Evolutionary conservation across 2,797 vertebrate species (phyloP), one percentile per base, ranked within the genome.

Genomic region (Thripadectes ignobilis): DNA sequence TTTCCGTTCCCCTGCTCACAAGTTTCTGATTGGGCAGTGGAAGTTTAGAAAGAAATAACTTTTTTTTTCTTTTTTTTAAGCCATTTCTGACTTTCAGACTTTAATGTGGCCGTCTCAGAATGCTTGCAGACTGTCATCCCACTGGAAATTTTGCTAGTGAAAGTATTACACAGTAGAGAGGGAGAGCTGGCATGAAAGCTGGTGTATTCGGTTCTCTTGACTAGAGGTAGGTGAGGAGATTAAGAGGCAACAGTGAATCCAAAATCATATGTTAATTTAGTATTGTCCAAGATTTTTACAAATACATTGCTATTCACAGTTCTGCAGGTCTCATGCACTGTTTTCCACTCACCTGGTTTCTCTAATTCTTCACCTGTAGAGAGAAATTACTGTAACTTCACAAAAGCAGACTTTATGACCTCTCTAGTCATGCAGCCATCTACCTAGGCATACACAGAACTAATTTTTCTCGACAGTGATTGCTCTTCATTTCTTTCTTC

Each of bases 11-110:
- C 91, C 68, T 85, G 48, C 79, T 94, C 66, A 88, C 88, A 86
- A 91, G 94, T 96, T 97, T 97, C 90, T 97, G 93, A 96, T 96
- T 95, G 96, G 97, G 74, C 82, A 92, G 62, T 36, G 48, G 63
- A 96, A 96, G 89, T 94, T 93, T 91, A 88, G 94, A 93, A 91
- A 92, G 12, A 94, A 90, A 84, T 55, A 92, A 92, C 69, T 85
- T 94, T 68, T 75, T 72, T 77, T 43, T 43, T 9, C 20, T 12
- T 65, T 73, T 57, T 85, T 92, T 78, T 68, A 82, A 89, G 93
- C 89, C 2, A 63, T 95, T 95, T 94, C 89, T 91, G 89, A 82
- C 85, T 94, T 97, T 78, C 78, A 93, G 74, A 51, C 69, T 93
- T 58, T 87, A 68, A 71, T 34, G 74, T 51, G 74, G 19, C 36